Base-by-base conservation (phyloP, 2,113 vertebrate genomes). In the Falcunculus frontatus region DNA sequence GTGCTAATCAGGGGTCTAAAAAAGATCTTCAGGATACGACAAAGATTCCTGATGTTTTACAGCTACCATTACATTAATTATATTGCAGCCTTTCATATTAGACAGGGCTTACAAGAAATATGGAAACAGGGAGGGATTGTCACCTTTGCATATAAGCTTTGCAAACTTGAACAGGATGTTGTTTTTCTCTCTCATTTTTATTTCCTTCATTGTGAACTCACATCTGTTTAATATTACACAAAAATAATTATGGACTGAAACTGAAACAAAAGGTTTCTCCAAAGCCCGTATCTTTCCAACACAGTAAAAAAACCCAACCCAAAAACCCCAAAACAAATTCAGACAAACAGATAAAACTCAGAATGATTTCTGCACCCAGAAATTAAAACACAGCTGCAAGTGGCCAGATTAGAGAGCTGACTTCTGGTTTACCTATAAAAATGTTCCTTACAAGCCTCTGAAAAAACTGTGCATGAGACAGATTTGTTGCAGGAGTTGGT, bases 241-340 rank as follows among this genome's bases (percentile, higher is more conserved):
- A 52, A 73, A 80, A 70, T 53, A 44, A n/a, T 35, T 64, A n/a
- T 13, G 44, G 13, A 26, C 29, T 33, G 47, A 87, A 91, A 30
- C 9, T 20, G 32, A 84, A 68, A 37, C 1, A 41, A 64, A 63
- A 79, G 2, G 0, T 6, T 67, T 75, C 30, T 56, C 32, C 32
- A 67, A 25, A 76, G 3, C 4, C 22, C 0, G 0, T n/a, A 16
- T 13, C 2, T 44, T 68, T 87, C 49, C 17, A 64, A 13, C 9
- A 16, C 0, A 21, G 2, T 37, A 33, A 79, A 75, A 68, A 50
- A 47, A 4, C 1, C 3, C 2, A 47, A 56, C 7, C 12, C 13
- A 6, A 64, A 55, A 33, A 18, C 11, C 6, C 11, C 42, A 4
- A 42, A 85, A 56, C 13, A 64, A 65, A 42, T 41, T 65, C 32